Evolutionary conservation across 2,113 vertebrate species (phyloP).

Genomic region (Porphyrio hochstetteri): DNA sequence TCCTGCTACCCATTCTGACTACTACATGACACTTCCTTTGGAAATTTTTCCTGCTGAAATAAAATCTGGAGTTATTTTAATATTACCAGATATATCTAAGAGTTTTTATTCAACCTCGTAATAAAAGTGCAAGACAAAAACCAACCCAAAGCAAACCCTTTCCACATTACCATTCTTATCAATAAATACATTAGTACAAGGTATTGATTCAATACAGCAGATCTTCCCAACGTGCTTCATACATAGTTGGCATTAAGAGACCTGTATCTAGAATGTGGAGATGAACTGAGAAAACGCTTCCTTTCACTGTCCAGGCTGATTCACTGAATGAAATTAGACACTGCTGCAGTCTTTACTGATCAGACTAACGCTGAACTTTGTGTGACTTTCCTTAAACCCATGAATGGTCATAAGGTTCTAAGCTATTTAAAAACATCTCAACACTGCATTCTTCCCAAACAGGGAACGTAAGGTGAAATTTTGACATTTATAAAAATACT

Average conservation of each 20-base stretch:
- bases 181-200: not conserved
- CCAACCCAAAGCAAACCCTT: no score
- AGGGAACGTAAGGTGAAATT: not conserved
- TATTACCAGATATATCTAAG: not conserved
- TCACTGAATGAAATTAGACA: not conserved
- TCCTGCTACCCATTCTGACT: not conserved
- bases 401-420: not conserved
- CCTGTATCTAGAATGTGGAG: not conserved
- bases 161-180: not conserved
- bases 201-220: accelerated
- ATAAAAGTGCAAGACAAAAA: not conserved
- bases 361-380: not conserved
- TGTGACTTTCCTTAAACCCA: not conserved
- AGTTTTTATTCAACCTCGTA: not conserved
- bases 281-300: not conserved
- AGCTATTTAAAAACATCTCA: not conserved
- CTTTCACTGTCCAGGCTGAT: not conserved
- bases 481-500: not conserved
- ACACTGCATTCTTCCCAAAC: not conserved
- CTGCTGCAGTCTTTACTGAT: not conserved
- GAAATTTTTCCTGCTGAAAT: not conserved
- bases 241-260: not conserved
- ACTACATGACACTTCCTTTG: not conserved
- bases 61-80: not conserved
- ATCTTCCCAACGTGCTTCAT: not conserved